Evolutionary conservation across 2,888 invertebrate species (phyloP), one percentile per base, ranked within the genome.

Genomic region (Brachynemurus nebulosus): DNA sequence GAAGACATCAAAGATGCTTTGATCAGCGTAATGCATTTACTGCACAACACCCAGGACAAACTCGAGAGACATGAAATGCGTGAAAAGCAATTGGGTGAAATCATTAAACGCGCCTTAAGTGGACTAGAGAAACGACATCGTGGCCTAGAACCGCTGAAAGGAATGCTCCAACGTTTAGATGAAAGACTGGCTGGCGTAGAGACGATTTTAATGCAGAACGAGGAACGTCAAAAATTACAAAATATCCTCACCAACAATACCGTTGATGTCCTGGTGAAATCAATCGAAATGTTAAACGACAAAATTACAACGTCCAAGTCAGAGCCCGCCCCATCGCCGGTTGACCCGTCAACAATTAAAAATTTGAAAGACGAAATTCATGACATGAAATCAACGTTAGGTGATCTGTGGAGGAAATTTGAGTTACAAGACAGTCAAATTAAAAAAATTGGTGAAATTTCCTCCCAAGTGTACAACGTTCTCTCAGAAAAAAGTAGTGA

Each of bases 11-110:
- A 83, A 49, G 81, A 84, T 55, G 86, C 85, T 1, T 77, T 90
- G 59, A 62, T 88, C 49, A 84, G 86, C 16, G 66, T 89, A 46
- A 80, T 86, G 8, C 82, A 84, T 57, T 82, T 86, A 61, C 80
- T 86, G 60, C 74, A 85, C 36, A 72, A 77, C 30, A 75, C 83
- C 41, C 86, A 85, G 50, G 85, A 84, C 57, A 89, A 88, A 64
- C 61, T 90, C 48, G 88, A 89, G 57, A 68, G 89, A 12, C 89
- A 90, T 61, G 89, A 90, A 60, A 78, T 74, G 54, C 69, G 90
- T 9, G 88, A 89, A 61, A 73, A 84, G 50, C 77, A 78, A 1
- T 65, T 86, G 17, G 86, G 85, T 0, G 88, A 89, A 45, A 74
- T 83, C 51, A 58, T 88, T 42, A 88, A 86, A 65, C 82, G 80